Percentiles rank a stretch among this genome's conserved stretches.
Conservation (phyloP, 2,797 vertebrate species). For the Micrastur ruficollis region DNA sequence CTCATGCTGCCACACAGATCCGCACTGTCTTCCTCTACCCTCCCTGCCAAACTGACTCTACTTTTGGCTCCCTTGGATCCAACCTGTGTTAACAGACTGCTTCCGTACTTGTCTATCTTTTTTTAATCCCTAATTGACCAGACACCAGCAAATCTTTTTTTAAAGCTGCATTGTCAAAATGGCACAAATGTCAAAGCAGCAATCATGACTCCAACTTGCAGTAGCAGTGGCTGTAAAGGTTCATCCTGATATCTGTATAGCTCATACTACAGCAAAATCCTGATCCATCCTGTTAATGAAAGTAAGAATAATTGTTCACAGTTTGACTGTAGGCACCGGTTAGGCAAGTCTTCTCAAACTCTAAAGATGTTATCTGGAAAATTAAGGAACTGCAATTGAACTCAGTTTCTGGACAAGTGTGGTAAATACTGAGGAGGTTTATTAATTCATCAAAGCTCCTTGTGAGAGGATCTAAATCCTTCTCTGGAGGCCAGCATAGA, state of each 20-base stretch:
- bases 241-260: not conserved
- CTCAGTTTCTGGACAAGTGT: conserved; percentile 28
- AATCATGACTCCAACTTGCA: not conserved
- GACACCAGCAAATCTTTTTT: not conserved
- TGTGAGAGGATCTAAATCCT: conserved; percentile 13
- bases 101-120: not conserved
- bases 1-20: not conserved
- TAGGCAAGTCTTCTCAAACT: conserved; percentile 46
- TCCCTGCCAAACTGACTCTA: not conserved
- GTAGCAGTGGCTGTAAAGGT: not conserved
- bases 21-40: rapidly evolving
- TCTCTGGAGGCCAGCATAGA: not conserved
- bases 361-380: conserved; percentile 58
- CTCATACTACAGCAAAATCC: conserved; percentile 1
- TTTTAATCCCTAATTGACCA: not conserved
- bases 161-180: not conserved
- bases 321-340: conserved; percentile 38
- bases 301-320: conserved; percentile 13
- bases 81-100: not conserved
- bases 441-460: conserved; percentile 14
- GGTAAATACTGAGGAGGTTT: conserved; percentile 27
- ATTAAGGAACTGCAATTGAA: conserved; percentile 10
- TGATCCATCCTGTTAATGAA: conserved; percentile 22
- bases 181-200: not conserved
- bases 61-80: not conserved